Percentiles rank a stretch among this genome's conserved stretches.
Conservation (phyloP, 2,113 vertebrate species). For the Heterotilapia buettikoferi region DNA sequence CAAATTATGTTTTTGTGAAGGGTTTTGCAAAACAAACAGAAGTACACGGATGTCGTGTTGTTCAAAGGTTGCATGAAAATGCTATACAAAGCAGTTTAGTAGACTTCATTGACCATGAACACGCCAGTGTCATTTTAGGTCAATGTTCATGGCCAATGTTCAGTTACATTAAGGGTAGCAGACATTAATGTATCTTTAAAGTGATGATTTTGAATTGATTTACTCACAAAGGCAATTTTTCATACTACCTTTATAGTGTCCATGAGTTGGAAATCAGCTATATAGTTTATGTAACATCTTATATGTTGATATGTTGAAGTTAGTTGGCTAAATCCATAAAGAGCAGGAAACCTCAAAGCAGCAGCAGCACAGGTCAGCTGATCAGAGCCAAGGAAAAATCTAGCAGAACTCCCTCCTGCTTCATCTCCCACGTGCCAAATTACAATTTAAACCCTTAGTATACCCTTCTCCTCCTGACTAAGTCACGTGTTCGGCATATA, state of each 20-base stretch:
- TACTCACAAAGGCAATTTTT: not conserved
- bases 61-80: not conserved
- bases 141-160: not conserved
- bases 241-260: not conserved
- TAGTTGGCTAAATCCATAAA: not conserved
- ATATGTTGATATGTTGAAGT: not conserved
- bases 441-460: not conserved
- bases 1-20: not conserved
- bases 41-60: not conserved
- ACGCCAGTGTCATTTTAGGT: not conserved
- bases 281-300: not conserved
- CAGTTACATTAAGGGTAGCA: not conserved
- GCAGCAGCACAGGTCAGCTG: not conserved
- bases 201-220: not conserved
- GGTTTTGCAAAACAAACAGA: not conserved
- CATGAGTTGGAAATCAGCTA: not conserved
- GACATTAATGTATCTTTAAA: not conserved
- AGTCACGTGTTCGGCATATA: not conserved
- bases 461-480: not conserved
- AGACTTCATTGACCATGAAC: not conserved
- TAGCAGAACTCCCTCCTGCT: not conserved
- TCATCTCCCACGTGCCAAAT: not conserved
- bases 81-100: not conserved
- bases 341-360: not conserved
- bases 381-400: not conserved